A percentile compares a stretch with the other conserved stretches of the same genome.
These are phyloP conservation scores for Andrena praecox DNA, from an alignment of 2,888 invertebrate genomes.

Conservation along the genomic window DNA sequence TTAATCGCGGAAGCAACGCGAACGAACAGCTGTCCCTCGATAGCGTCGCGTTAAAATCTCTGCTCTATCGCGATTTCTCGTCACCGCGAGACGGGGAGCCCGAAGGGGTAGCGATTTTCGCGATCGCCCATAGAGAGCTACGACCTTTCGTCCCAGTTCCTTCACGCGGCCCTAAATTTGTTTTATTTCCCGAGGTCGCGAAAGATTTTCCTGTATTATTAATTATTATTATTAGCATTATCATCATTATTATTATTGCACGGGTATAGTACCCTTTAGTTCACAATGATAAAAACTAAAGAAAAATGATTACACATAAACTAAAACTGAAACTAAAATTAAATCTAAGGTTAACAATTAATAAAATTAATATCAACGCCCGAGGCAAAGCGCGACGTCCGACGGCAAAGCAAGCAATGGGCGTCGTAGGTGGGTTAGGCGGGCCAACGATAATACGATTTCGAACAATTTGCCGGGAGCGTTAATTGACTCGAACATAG, in stretches of 20 bases:
- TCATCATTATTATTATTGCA: no score
- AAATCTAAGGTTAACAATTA: no score
- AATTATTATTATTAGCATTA: no score
- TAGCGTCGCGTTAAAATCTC: background rate
- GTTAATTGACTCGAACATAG: slow-evolving; percentile 72
- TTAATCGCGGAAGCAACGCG: slow-evolving; percentile 29
- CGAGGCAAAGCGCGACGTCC: slow-evolving; percentile 21
- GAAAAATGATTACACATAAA: no score
- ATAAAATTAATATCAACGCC: slow-evolving; percentile 12
- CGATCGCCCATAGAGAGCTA: background rate
- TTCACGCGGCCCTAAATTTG: background rate
- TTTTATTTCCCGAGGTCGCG: no score
- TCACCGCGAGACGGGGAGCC: background rate
- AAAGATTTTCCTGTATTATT: no score
- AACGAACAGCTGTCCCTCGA: background rate
- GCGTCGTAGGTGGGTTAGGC: slow-evolving; percentile 1
- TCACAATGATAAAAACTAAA: no score
- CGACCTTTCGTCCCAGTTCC: background rate
- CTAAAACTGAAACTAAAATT: no score
- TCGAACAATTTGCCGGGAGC: slow-evolving; percentile 71
- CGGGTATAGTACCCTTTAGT: no score
- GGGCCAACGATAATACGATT: slow-evolving; percentile 73
- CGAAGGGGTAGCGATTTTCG: background rate
- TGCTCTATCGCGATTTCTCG: background rate
- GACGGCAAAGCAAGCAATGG: slow-evolving; percentile 18